Base-by-base conservation (phyloP, 1,140 invertebrate species). In the Antheraea pernyi region DNA sequence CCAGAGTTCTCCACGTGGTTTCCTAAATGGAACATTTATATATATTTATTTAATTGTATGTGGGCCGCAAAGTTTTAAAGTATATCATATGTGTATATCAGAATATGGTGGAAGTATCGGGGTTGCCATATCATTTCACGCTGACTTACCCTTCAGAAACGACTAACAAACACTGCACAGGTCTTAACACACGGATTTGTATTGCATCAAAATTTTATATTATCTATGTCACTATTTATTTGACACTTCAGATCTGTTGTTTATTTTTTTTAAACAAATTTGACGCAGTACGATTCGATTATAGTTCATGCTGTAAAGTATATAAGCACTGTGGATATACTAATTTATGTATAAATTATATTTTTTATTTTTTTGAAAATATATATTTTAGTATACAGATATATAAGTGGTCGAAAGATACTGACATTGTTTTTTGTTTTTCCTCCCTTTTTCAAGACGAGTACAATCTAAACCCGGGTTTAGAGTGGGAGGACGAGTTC, bases 401-500 rank as follows among this genome's bases (percentile, higher is more conserved):
- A 79, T 83, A 82, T 59, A 67, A 59, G 86, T 88, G 82, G 82
- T 90, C 83, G 82, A 89, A 87, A 89, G 76, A 93, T 94, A 94
- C 91, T 94, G 93, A 94, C 93, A 93, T 92, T 91, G 82, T 92
- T 93, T 93, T 94, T 88, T 84, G 84, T 91, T 95, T 89, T 95
- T 96, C 94, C 95, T 95, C 95, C 96, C 95, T 95, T 95, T 95
- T 94, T 96, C 96, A 97, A 98, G 97, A 98, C 95, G 97, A 98
- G 95, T 98, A 98, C 97, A 98, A 98, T 97, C 97, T 98, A 96
- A 98, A 98, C 96, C 97, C 97, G 95, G 97, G 97, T 97, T 98
- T 99, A 98, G 98, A 99, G 95, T 99, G 98, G 98, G 98, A 99
- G 96, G 98, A 99, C 97, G 98, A 99, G 95, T 99, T 99, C 94